phyloP scores from a whole-genome alignment of 2,797 vertebrate species.

The Acrocephalus scirpaceus region DNA sequence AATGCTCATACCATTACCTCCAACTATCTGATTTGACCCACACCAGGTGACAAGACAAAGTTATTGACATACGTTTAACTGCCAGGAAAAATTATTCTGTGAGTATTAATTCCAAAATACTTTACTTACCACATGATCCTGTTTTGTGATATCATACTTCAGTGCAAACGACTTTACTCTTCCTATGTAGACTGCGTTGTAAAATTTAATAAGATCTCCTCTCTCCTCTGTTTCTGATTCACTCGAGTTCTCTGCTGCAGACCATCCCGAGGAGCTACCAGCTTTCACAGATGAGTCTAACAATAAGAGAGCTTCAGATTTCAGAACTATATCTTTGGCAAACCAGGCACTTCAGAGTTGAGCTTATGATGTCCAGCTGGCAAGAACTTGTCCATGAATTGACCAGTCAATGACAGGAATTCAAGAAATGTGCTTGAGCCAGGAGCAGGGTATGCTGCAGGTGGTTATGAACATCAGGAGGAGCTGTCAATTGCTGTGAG shows the following conservation, averaged over 20 bases:
- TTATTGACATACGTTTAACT: fast-evolving
- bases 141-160: slow-evolving; percentile 82
- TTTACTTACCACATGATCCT: slow-evolving; percentile 83
- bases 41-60: not conserved
- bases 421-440: not conserved
- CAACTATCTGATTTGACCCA: not conserved
- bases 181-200: slow-evolving; percentile 89
- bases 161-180: slow-evolving; percentile 90
- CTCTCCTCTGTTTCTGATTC: slow-evolving; percentile 79
- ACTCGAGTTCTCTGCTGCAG: slow-evolving; percentile 6
- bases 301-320: not conserved
- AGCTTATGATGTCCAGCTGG: not conserved
- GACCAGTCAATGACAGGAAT: not conserved
- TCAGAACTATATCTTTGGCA: not conserved
- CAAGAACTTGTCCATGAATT: not conserved
- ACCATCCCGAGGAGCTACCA: not conserved
- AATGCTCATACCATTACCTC: not conserved
- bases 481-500: not conserved
- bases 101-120: not conserved
- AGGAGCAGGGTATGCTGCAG: not conserved
- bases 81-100: not conserved
- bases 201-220: slow-evolving; percentile 95
- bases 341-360: not conserved
- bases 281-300: not conserved
- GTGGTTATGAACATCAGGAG: not conserved